Percentiles rank a stretch among this genome's conserved stretches.
These are phyloP conservation scores for Bryconaethiops microstoma DNA, from an alignment of 2,797 vertebrate genomes.

Conservation along the genomic window DNA sequence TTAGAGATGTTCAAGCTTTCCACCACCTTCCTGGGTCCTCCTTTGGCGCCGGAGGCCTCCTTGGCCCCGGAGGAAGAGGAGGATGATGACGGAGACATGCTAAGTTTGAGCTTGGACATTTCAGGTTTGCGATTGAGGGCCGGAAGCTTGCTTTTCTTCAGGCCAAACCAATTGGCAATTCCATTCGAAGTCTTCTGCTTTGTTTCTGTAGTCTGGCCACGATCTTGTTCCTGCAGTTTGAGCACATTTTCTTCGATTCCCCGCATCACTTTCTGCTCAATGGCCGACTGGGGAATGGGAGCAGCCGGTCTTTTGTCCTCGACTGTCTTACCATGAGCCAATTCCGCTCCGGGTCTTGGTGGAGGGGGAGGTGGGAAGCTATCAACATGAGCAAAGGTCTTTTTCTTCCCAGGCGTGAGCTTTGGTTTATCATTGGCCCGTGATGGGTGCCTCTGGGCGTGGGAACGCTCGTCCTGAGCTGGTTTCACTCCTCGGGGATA, in stretches of 20 bases:
- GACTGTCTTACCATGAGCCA: constrained; percentile 69
- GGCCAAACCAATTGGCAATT: constrained; percentile 93
- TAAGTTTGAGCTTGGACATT: constrained; percentile 75
- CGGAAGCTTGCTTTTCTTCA: constrained; percentile 92
- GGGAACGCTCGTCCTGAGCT: constrained; percentile 69
- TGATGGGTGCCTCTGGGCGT: constrained; percentile 78
- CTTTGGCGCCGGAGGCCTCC: constrained; percentile 82
- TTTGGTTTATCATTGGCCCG: constrained; percentile 78
- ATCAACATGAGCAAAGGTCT: constrained; percentile 71
- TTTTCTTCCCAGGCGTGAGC: constrained; percentile 78
- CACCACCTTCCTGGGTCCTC: constrained; percentile 73
- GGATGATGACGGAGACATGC: constrained; percentile 67
- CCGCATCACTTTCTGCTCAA: constrained; percentile 98
- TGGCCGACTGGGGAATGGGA: constrained; percentile 81
- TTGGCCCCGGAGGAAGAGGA: constrained; percentile 75
- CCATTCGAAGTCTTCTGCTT: constrained; percentile 89
- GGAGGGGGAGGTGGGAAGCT: constrained; percentile 74
- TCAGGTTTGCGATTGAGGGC: constrained; percentile 89
- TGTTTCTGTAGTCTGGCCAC: constrained; percentile 73
- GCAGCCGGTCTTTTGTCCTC: constrained; percentile 65
- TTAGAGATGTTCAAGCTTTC: constrained; percentile 96
- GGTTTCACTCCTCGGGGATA: constrained; percentile 69
- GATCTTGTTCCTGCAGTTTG: constrained; percentile 89
- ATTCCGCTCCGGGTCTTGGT: constrained; percentile 66
- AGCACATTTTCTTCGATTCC: constrained; percentile 95